phyloP scores from a whole-genome alignment of 2,888 invertebrate genomes.

The Diabrotica balteata region DNA sequence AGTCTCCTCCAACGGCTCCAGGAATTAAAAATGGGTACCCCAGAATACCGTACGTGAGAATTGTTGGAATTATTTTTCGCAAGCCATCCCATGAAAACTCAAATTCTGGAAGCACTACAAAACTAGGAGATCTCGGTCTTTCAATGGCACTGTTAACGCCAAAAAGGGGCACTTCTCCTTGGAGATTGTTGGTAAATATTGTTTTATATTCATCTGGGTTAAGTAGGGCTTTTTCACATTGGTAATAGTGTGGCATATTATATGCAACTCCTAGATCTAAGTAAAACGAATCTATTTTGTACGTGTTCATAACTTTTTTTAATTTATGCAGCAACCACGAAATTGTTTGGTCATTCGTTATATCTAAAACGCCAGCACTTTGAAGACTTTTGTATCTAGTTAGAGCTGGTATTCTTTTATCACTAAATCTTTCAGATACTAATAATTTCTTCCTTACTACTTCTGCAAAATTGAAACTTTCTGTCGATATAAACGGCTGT shows the following conservation, averaged over 20 bases:
- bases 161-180: conserved; percentile 63
- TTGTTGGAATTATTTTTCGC: conserved; percentile 81
- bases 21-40: conserved; percentile 94
- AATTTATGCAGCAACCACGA: conserved; percentile 81
- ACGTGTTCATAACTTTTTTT: conserved; percentile 72
- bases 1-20: conserved; percentile 92
- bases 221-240: conserved; percentile 73
- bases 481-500: conserved; percentile 89
- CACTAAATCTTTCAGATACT: conserved; percentile 80
- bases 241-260: conserved; percentile 86
- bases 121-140: conserved; percentile 83
- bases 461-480: conserved; percentile 82
- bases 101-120: conserved; percentile 84
- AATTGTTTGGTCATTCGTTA: conserved; percentile 81
- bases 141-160: conserved; percentile 85
- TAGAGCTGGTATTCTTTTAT: conserved; percentile 80
- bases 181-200: conserved; percentile 71
- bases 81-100: conserved; percentile 85
- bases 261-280: conserved; percentile 83
- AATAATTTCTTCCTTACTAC: conserved; percentile 78
- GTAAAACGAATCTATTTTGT: conserved; percentile 85
- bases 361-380: conserved; percentile 85
- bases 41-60: conserved; percentile 85
- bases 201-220: conserved; percentile 87
- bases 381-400: conserved; percentile 81